Base-by-base conservation (phyloP, 2,113 vertebrate genomes). In the Labeo rohita region DNA sequence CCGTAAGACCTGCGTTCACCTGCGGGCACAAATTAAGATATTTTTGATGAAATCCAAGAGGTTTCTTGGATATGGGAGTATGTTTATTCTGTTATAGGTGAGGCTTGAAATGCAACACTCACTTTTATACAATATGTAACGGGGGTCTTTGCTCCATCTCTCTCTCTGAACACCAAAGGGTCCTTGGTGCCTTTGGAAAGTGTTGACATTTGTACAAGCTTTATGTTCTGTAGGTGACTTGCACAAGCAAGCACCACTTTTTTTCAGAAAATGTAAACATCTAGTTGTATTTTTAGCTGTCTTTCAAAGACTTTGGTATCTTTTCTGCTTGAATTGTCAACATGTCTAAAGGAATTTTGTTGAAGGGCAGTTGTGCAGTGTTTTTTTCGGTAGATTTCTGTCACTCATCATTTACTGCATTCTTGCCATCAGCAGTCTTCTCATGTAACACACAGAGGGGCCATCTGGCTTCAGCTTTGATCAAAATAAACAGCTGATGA, bases 401-500 rank as follows among this genome's bases (percentile, higher is more conserved):
- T 13, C 63, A 65, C 45, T 39, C 73, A 70, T 52, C 39, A 54
- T 82, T 73, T 63, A 10, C 79, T 34, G 11, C 43, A 16, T 82
- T 73, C 84, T 13, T 81, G 79, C 34, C 65, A 63, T 77, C 61
- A 77, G 83, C 83, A 65, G 16, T 75, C 66, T 63, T 3, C 39
- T 84, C 52, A n/a, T 59, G 72, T 73, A 65, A 47, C 34, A 43
- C 80, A 36, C 28, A 59, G 56, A n/a, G 63, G 56, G 36, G 83
- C 15, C 54, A 9, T 82, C 39, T 75, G 59, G 36, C 84, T 10
- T 36, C 54, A 73, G 50, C 84, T 83, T 79, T 84, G 87, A 83
- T 72, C 56, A 34, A 16, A 47, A 47, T 59, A 77, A 70, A 79
- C 47, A 28, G 61, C 43, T 12, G 36, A 88, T 75, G 39, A 75